Conservation (phyloP, 1,140 invertebrate genomes). For the Bombus cullumanus region DNA sequence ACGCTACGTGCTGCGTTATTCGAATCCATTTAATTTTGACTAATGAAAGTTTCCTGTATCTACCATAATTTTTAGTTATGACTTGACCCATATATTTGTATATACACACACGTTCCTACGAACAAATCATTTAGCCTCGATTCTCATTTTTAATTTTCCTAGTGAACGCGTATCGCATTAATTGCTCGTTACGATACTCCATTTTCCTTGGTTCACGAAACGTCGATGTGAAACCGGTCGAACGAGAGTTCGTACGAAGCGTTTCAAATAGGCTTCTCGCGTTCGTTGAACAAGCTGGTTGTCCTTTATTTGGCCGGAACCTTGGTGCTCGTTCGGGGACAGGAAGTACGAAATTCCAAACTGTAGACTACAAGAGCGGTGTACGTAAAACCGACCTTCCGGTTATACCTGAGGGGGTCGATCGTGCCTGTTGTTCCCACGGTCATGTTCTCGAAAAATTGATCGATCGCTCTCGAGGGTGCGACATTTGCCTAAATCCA, state of each 20-base stretch:
- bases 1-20: too few species aligned
- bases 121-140: background rate
- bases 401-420: conserved; percentile 61
- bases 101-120: background rate
- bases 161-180: background rate
- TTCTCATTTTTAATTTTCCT: background rate
- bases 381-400: conserved; percentile 65
- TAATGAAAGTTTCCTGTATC: too few species aligned
- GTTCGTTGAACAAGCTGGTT: background rate
- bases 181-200: background rate
- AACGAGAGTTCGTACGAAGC: background rate
- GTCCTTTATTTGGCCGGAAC: conserved; percentile 49
- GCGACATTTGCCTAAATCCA: conserved; percentile 4
- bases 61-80: too few species aligned
- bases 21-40: too few species aligned
- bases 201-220: background rate
- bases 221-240: background rate
- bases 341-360: conserved; percentile 77
- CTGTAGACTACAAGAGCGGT: conserved; percentile 57
- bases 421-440: conserved; percentile 66
- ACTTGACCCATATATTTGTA: background rate
- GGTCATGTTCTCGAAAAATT: conserved; percentile 61
- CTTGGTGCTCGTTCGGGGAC: conserved; percentile 44
- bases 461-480: conserved; percentile 36
- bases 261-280: conserved; percentile 9